Evolutionary conservation across 2,797 vertebrate genomes (phyloP), one percentile per base, ranked within the genome.

Genomic region (Clarias laeviceps): DNA sequence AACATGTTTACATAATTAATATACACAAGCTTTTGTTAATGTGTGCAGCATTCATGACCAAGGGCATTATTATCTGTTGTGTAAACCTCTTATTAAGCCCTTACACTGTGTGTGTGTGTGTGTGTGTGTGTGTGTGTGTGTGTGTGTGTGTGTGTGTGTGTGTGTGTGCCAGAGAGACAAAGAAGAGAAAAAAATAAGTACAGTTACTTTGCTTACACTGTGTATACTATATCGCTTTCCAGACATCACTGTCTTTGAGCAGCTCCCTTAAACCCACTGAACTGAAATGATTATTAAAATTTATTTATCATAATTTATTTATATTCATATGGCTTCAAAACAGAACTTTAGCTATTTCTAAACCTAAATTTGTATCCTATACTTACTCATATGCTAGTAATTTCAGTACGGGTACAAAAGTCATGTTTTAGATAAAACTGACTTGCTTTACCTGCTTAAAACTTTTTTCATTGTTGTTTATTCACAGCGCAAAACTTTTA

Each of bases 1-100:
- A 27, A n/a, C 45, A 8, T 81, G 29, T 57, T 20, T 73, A 45
- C 45, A 79, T 91, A 93, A 92, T 92, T 92, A 93, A 91, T 90
- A 88, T 88, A 61, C 3, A 62, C 91, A 92, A n/a, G 66, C 80
- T 88, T 91, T 92, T 88, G 88, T 92, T 92, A 90, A 89, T 57
- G 57, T 85, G 40, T 74, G 40, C 80, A 72, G 64, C 56, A 29
- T 61, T 80, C 7, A 84, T 86, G 29, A 72, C 56, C 56, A 81
- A 86, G 88, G 81, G 90, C 86, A 66, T 86, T 32, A 73, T 82
- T 73, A 50, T 64, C 40, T 90, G 90, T 91, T 90, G 84, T 81
- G 85, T 34, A 68, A 68, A 69, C 66, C 66, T 68, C 66, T 68
- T 37, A 69, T 20, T 90, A 88, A 90, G 72, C 54, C 61, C 70